A percentile compares a stretch with the other conserved stretches of the same genome.
These are phyloP conservation scores for Trypoxylus dichotomus DNA, from an alignment of 1,140 invertebrate genomes.

Conservation along the genomic window DNA sequence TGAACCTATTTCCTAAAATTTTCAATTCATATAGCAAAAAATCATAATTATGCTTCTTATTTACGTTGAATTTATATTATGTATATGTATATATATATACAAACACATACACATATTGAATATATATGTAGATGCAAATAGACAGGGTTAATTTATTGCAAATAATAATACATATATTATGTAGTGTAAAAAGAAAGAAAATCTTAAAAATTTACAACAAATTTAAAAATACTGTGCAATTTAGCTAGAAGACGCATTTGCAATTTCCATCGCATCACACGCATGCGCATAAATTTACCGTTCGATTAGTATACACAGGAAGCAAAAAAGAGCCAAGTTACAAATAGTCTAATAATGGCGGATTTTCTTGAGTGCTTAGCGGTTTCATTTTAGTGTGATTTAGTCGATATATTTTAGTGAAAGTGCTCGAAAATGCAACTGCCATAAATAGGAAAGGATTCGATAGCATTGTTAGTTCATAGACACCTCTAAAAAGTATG, in stretches of 20 bases:
- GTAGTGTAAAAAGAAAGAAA: too few species aligned
- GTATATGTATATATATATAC: too few species aligned
- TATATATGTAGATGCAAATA: too few species aligned
- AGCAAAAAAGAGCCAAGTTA: neutral
- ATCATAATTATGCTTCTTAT: too few species aligned
- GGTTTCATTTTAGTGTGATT: neutral
- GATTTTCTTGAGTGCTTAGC: neutral
- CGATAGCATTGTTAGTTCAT: neutral
- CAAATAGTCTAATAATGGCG: slow-evolving; percentile 11
- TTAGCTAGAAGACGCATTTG: neutral
- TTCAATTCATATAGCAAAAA: too few species aligned
- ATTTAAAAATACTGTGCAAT: too few species aligned
- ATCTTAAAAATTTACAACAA: neutral
- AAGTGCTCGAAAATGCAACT: slow-evolving; percentile 1
- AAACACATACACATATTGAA: too few species aligned
- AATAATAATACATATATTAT: neutral
- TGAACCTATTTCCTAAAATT: too few species aligned
- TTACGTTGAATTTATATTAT: too few species aligned
- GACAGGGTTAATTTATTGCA: too few species aligned
- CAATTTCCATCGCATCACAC: neutral
- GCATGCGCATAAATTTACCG: neutral
- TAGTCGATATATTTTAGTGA: neutral
- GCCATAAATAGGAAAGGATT: neutral
- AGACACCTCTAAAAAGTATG: neutral
- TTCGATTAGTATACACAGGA: neutral